Base-by-base conservation (phyloP, 2,888 invertebrate genomes). In the Anoncus sp. region DNA sequence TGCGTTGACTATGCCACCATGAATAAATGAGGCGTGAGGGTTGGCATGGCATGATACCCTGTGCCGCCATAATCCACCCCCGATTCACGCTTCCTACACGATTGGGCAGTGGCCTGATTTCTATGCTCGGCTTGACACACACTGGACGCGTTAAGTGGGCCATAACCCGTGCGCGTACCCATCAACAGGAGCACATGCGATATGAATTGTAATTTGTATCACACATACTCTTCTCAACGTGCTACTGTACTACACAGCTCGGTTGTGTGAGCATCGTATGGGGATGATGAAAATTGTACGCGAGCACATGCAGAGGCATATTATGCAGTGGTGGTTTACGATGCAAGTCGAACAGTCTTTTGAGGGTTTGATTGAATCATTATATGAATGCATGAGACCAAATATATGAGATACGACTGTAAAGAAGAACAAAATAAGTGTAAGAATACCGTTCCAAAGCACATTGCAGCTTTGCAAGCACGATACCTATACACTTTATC, bases 101-200 rank as follows among this genome's bases (percentile, higher is more conserved):
- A 86, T 86, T 86, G 85, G 84, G 81, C 85, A 84, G 85, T 86
- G 87, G 84, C 87, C 87, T 87, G 87, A 84, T 87, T 87, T 85
- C 83, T 83, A 84, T 80, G 84, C 81, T 76, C 79, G 77, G 81
- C 80, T 80, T 79, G 71, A 71, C 72, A 78, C 55, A 57, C 62
- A 57, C 55, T 67, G 67, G 62, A 51, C 73, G 65, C 63, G 73
- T 73, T 77, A 73, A 69, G 69, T 69, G 69, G 59, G 73, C 69
- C 38, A 49, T 73, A 77, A 43, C 73, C 63, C 62, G 45, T 45
- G 59, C 65, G 31, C 51, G 59, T 51, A 45, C 40, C 49, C 75
- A 70, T 65, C 35, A 70, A 47, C 49, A 49, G 63, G 60, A 60
- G 47, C 62, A 55, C 75, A 63, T 69, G 63, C 57, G 51, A 63